Percentiles rank a stretch among this genome's conserved stretches.
These are phyloP conservation scores for Pterocles orientalis DNA, from an alignment of 2,113 vertebrate species.

Conservation along the genomic window DNA sequence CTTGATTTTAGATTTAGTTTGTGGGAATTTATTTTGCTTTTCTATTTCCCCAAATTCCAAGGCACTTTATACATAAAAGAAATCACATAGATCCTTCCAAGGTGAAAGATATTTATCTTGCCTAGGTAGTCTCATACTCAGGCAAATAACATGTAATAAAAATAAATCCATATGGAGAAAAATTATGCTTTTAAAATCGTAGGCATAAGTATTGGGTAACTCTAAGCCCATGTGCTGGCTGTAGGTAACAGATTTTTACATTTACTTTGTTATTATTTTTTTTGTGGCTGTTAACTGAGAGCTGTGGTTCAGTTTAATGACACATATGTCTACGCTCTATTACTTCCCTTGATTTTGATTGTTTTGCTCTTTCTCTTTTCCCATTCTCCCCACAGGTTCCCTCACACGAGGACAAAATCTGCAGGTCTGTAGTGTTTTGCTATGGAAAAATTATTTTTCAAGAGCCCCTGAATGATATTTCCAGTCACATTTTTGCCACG, in stretches of 20 bases:
- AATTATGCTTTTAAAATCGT: neutral
- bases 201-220: neutral
- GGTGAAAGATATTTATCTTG: conserved; percentile 1
- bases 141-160: neutral
- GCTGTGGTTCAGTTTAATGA: neutral
- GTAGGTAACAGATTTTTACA: neutral
- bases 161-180: neutral
- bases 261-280: neutral
- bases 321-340: neutral
- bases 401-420: neutral
- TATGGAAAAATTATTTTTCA: neutral
- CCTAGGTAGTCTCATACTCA: neutral
- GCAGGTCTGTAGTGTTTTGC: neutral
- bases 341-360: neutral
- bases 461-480: conserved; percentile 32
- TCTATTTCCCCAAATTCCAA: conserved; percentile 20
- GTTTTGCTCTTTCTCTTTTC: neutral
- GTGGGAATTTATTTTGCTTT: conserved; percentile 28
- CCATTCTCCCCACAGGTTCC: neutral
- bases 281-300: neutral
- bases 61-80: neutral
- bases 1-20: conserved; percentile 27
- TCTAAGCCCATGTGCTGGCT: neutral
- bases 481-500: conserved; percentile 22
- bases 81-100: neutral